These are phyloP conservation scores for Chrysocyon brachyurus DNA, from an alignment of 2,797 vertebrate species.

Conservation along the genomic window DNA sequence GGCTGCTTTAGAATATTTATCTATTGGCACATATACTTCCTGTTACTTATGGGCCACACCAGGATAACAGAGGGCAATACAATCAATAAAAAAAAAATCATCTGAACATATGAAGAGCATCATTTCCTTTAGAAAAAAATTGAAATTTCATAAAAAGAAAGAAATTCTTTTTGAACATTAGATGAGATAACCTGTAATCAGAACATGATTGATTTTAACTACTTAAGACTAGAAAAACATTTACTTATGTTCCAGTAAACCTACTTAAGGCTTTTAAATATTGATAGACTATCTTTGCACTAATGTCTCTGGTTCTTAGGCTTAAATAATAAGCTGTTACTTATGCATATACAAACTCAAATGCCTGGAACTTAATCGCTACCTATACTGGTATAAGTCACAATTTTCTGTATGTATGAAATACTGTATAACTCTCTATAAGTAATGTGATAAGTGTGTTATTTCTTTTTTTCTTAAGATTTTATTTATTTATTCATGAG, in stretches of 20 bases:
- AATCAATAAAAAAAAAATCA: not conserved
- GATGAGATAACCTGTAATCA: not conserved
- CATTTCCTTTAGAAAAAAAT: not conserved
- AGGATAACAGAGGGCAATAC: not conserved
- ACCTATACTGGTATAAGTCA: not conserved
- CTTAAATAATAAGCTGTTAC: not conserved
- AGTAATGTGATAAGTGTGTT: not conserved
- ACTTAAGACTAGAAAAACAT: not conserved
- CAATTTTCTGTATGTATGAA: not conserved
- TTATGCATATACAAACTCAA: not conserved
- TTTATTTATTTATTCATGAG: too few relatives aligned
- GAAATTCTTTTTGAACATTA: not conserved
- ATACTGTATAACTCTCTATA: not conserved
- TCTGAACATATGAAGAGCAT: not conserved
- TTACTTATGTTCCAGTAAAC: not conserved
- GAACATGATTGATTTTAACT: not conserved
- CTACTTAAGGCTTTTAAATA: not conserved
- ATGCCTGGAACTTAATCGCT: not conserved
- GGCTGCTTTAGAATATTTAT: not conserved
- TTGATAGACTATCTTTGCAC: not conserved
- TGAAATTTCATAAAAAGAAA: slow-evolving; percentile 9
- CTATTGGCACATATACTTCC: not conserved
- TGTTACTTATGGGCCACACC: not conserved
- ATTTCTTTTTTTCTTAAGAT: not conserved
- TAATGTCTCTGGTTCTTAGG: not conserved